Evolutionary conservation across 2,797 vertebrate genomes (phyloP).

Genomic region (Poliocrania exsul): DNA sequence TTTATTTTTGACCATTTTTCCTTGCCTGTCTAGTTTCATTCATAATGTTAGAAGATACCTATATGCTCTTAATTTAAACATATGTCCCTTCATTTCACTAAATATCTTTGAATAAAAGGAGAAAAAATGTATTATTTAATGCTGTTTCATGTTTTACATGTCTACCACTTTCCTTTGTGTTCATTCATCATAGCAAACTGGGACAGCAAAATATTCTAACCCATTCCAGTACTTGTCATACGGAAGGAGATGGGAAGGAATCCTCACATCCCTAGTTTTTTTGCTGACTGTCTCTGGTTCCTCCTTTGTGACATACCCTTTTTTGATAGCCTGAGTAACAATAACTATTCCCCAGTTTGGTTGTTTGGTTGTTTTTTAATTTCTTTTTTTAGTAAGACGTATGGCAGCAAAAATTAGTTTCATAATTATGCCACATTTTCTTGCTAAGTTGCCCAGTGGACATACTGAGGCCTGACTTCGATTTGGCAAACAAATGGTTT

Average conservation of each 20-base stretch:
- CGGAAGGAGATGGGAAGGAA: not conserved
- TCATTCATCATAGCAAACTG: not conserved
- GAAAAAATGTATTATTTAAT: not conserved
- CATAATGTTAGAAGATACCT: not conserved
- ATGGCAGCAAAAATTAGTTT: not conserved
- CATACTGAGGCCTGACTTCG: not conserved
- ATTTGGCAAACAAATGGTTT: not conserved
- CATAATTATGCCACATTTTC: not conserved
- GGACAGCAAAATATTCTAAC: not conserved
- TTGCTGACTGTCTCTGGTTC: not conserved
- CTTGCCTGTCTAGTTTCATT: not conserved
- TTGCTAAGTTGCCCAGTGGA: not conserved
- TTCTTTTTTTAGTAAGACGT: not conserved
- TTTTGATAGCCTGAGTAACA: not conserved
- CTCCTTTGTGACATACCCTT: fast-evolving
- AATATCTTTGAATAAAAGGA: not conserved
- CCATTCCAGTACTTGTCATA: not conserved
- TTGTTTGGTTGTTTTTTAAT: not conserved
- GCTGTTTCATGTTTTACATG: not conserved
- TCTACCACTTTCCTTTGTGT: not conserved
- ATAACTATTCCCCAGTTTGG: not conserved
- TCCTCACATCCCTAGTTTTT: not conserved
- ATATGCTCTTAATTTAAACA: not conserved
- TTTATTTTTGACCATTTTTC: not conserved
- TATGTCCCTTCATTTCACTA: not conserved